phyloP scores from a whole-genome alignment of 2,888 invertebrate species.

The Druceiella hillmani region DNA sequence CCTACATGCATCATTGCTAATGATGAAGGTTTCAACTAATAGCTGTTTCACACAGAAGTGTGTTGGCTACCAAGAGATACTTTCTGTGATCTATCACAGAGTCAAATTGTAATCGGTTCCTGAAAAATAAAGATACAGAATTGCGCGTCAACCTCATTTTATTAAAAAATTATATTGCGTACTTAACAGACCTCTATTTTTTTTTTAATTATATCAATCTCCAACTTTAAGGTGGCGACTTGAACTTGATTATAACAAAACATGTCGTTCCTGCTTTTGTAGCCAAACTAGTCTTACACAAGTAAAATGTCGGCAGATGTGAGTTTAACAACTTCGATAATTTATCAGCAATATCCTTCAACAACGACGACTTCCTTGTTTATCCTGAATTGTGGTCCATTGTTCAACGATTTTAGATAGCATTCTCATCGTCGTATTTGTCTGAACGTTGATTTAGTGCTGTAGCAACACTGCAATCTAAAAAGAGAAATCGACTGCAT shows the following conservation, averaged over 20 bases:
- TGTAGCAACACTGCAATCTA: neutral
- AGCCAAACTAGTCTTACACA: neutral
- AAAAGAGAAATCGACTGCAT: neutral
- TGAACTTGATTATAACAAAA: neutral
- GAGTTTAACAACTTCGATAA: neutral
- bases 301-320: constrained; percentile 1
- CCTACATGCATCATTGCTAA: too few relatives aligned
- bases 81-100: too few relatives aligned
- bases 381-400: neutral
- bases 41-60: too few relatives aligned
- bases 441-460: neutral
- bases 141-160: too few relatives aligned
- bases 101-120: too few relatives aligned
- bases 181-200: too few relatives aligned
- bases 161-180: too few relatives aligned
- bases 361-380: neutral
- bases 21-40: too few relatives aligned
- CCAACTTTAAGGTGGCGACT: too few relatives aligned
- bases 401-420: neutral
- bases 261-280: neutral
- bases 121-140: too few relatives aligned
- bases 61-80: too few relatives aligned
- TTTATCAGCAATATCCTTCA: neutral
- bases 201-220: too few relatives aligned
- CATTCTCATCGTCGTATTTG: constrained; percentile 1